A percentile compares a stretch with the other conserved stretches of the same genome.
Conservation (phyloP, 2,113 vertebrate species). For the Entomyzon cyanotis region DNA sequence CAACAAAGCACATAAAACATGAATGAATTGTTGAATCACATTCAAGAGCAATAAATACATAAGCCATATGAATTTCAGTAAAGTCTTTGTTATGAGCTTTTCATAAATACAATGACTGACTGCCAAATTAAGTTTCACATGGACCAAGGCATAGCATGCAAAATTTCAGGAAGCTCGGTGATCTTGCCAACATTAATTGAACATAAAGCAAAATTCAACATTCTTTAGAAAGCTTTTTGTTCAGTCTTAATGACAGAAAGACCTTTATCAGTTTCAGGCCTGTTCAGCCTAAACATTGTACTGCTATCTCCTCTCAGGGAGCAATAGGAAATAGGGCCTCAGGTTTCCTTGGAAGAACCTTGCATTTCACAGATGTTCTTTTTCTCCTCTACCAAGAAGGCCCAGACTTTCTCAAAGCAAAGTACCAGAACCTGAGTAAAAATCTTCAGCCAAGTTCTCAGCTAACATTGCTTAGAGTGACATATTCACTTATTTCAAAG, state of each 20-base stretch:
- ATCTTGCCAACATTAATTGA: not conserved
- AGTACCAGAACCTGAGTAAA: not conserved
- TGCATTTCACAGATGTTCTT: not conserved
- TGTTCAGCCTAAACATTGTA: not conserved
- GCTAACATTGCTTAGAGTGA: not conserved
- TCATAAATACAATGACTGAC: not conserved
- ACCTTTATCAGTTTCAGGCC: not conserved
- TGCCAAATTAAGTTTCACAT: not conserved
- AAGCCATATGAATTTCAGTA: not conserved
- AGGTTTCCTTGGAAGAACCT: not conserved
- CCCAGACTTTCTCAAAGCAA: not conserved
- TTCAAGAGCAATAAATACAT: not conserved
- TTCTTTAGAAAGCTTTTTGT: not conserved
- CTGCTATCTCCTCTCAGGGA: not conserved
- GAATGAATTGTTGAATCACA: not conserved
- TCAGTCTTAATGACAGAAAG: not conserved
- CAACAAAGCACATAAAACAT: not conserved
- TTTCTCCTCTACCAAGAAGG: not conserved
- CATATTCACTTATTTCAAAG: not conserved
- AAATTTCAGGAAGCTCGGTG: not conserved
- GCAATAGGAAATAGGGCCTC: not conserved
- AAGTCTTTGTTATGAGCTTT: not conserved
- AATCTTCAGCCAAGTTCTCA: not conserved
- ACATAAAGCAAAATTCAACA: not conserved
- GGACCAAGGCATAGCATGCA: not conserved